A percentile compares a stretch with the other conserved stretches of the same genome.
Evolutionary conservation across 2,888 invertebrate species (phyloP).

Genomic region (Laothoe populi): DNA sequence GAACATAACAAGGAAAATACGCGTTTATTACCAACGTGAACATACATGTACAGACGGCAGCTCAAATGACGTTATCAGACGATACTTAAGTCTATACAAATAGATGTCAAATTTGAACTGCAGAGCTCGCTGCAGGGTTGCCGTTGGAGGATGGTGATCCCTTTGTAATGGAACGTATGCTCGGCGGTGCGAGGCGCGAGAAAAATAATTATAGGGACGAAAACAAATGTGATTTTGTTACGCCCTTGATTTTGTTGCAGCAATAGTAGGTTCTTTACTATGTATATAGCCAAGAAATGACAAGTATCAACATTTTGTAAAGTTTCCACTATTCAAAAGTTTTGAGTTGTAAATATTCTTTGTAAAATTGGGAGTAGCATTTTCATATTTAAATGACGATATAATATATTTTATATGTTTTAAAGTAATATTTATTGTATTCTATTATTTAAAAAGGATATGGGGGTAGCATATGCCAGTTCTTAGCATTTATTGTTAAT

Average conservation of each 20-base stretch:
- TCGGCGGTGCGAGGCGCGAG: slow-evolving; percentile 32
- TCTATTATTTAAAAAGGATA: too few species aligned
- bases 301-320: too few species aligned
- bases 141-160: slow-evolving; percentile 54
- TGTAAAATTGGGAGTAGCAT: too few species aligned
- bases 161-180: slow-evolving; percentile 61
- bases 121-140: slow-evolving; percentile 16
- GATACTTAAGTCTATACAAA: slow-evolving; percentile 19
- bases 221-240: slow-evolving; percentile 33
- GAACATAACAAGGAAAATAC: slow-evolving; percentile 59
- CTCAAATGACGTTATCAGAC: neutral
- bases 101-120: slow-evolving; percentile 22
- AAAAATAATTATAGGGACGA: slow-evolving; percentile 63
- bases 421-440: too few species aligned
- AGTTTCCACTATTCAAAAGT: too few species aligned
- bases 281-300: too few species aligned
- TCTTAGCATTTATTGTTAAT: too few species aligned
- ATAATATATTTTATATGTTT: too few species aligned
- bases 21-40: slow-evolving; percentile 58
- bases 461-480: too few species aligned
- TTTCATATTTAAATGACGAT: too few species aligned
- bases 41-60: slow-evolving; percentile 26
- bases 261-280: neutral
- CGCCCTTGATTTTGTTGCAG: neutral
- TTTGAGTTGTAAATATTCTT: too few species aligned